Conservation (phyloP, 2,797 vertebrate genomes). For the Helicolenus hilgendorfi region DNA sequence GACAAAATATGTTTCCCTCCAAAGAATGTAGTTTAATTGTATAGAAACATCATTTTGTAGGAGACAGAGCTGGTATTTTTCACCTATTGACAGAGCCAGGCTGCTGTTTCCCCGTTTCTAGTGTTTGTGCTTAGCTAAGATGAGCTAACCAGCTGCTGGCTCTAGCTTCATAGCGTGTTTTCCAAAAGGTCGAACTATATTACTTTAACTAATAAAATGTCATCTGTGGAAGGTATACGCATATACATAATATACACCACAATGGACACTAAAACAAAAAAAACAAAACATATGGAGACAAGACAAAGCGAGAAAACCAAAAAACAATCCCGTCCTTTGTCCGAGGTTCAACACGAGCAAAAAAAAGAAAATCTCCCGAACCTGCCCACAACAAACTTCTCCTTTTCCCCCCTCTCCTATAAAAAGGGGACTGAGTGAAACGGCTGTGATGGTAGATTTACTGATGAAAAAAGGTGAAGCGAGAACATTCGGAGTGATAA, state of each 20-base stretch:
- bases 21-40: too few relatives aligned
- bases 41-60: too few relatives aligned
- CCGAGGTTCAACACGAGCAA: constrained; percentile 16
- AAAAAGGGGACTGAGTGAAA: constrained; percentile 70
- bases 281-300: constrained; percentile 22
- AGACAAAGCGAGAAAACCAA: not conserved
- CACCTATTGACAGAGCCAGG: not conserved
- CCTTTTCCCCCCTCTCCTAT: not conserved
- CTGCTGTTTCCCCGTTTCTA: too few relatives aligned
- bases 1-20: too few relatives aligned
- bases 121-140: not conserved
- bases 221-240: not conserved
- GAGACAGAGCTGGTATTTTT: too few relatives aligned
- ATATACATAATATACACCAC: not conserved
- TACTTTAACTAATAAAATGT: not conserved
- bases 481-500: constrained; percentile 89
- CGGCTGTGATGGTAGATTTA: constrained; percentile 85
- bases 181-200: not conserved
- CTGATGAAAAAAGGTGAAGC: constrained; percentile 86
- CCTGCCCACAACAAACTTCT: constrained; percentile 67
- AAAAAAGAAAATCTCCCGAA: not conserved
- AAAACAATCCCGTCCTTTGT: constrained; percentile 24
- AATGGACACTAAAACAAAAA: not conserved
- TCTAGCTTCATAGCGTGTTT: not conserved
- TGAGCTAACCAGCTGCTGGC: not conserved